Conservation (phyloP, 1,140 invertebrate species). For the Leucophenga varia region DNA sequence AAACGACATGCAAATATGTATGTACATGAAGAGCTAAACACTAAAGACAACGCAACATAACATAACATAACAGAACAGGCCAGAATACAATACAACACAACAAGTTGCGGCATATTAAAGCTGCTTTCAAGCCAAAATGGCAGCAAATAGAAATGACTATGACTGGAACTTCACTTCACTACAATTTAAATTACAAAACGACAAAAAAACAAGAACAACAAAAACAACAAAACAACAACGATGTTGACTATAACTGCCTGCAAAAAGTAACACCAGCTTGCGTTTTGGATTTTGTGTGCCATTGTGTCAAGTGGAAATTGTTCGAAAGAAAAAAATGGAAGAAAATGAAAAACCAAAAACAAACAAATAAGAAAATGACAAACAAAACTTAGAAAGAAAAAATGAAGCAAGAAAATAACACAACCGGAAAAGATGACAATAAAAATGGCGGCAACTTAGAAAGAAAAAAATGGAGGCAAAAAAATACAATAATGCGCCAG, state of each 20-base stretch:
- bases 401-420: no score
- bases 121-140: no score
- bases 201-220: constrained; percentile 26
- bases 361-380: constrained; percentile 29
- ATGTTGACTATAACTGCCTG: constrained; percentile 1
- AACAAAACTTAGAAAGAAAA: constrained; percentile 19
- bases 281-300: constrained; percentile 52
- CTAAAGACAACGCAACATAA: constrained; percentile 27
- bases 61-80: no score
- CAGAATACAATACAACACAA: no score
- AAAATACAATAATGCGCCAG: no score
- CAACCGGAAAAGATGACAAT: constrained; percentile 41
- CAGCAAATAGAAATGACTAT: no score
- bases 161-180: no score
- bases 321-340: constrained; percentile 25
- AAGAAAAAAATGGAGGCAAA: constrained; percentile 10
- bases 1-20: constrained; percentile 31
- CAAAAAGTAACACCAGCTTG: constrained; percentile 8
- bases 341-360: constrained; percentile 14
- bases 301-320: constrained; percentile 52
- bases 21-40: no score
- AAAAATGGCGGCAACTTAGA: constrained; percentile 34
- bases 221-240: no score
- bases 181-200: no score
- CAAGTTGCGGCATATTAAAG: no score